Evolutionary conservation across 2,113 vertebrate species (phyloP).

Genomic region (Lucifuga dentata): DNA sequence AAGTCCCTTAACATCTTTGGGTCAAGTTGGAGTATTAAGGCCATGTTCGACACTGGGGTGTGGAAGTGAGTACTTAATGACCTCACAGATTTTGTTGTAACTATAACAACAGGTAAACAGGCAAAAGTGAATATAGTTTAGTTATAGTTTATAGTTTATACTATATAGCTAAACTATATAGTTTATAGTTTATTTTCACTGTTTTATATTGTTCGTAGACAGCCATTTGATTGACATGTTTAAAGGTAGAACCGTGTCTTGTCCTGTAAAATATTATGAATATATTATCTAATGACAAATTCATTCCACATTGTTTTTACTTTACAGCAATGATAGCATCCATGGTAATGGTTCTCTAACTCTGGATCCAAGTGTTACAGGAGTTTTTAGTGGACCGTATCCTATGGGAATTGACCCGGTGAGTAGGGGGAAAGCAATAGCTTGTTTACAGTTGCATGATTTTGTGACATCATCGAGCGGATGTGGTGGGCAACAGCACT

Average conservation of each 20-base stretch:
- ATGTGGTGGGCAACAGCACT: too few relatives aligned
- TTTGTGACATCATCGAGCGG: too few relatives aligned
- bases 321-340: conserved; percentile 48
- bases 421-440: conserved; percentile 63
- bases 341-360: conserved; percentile 68
- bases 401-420: conserved; percentile 97
- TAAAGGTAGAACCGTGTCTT: background rate
- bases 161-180: too few relatives aligned
- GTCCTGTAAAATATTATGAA: background rate
- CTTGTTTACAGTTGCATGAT: too few relatives aligned
- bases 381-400: conserved; percentile 92
- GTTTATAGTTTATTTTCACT: too few relatives aligned
- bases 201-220: too few relatives aligned
- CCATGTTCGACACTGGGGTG: conserved; percentile 81
- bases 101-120: background rate
- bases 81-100: background rate
- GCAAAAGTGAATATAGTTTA: background rate
- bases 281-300: background rate
- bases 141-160: too few relatives aligned
- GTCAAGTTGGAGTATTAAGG: conserved; percentile 90
- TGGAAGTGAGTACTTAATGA: conserved; percentile 84
- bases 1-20: conserved; percentile 96
- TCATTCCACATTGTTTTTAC: background rate
- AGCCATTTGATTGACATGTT: too few relatives aligned
- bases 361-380: conserved; percentile 88